Percentiles rank a stretch among this genome's conserved stretches.
phyloP scores from a whole-genome alignment of 2,113 vertebrate genomes.

The Vidua chalybeata region DNA sequence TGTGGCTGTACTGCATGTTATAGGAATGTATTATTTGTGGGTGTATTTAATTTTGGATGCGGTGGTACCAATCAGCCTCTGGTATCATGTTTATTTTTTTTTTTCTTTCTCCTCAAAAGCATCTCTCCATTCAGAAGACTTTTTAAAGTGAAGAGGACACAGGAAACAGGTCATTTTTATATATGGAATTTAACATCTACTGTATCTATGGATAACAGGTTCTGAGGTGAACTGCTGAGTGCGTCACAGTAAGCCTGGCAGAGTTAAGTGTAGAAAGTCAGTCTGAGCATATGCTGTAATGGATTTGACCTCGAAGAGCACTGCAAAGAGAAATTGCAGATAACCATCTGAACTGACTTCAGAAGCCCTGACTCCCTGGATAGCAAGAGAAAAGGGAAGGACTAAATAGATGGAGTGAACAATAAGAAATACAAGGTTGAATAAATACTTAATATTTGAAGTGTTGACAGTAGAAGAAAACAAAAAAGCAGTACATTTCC shows the following conservation, averaged over 20 bases:
- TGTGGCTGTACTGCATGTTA: background rate
- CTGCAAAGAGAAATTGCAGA: constrained; percentile 77
- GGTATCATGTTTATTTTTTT: background rate
- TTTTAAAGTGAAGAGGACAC: background rate
- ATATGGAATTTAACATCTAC: constrained; percentile 58
- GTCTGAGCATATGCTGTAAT: constrained; percentile 73
- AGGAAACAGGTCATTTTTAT: constrained; percentile 23
- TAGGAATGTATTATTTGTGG: background rate
- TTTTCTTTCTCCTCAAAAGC: background rate
- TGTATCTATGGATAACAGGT: constrained; percentile 65
- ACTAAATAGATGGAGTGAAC: constrained; percentile 47
- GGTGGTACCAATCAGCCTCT: background rate
- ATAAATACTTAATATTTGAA: constrained; percentile 52
- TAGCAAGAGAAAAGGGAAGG: constrained; percentile 44
- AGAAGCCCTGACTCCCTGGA: constrained; percentile 64
- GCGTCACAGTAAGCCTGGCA: constrained; percentile 56
- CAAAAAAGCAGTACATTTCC: background rate
- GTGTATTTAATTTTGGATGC: background rate
- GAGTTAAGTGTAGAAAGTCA: constrained; percentile 77
- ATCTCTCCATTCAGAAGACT: background rate
- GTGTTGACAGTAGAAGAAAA: background rate
- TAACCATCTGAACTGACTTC: constrained; percentile 78
- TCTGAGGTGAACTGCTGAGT: constrained; percentile 66
- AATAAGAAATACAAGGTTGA: constrained; percentile 34
- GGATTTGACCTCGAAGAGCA: constrained; percentile 77